phyloP scores from a whole-genome alignment of 2,113 vertebrate species.

The Mormyrus lacerda region DNA sequence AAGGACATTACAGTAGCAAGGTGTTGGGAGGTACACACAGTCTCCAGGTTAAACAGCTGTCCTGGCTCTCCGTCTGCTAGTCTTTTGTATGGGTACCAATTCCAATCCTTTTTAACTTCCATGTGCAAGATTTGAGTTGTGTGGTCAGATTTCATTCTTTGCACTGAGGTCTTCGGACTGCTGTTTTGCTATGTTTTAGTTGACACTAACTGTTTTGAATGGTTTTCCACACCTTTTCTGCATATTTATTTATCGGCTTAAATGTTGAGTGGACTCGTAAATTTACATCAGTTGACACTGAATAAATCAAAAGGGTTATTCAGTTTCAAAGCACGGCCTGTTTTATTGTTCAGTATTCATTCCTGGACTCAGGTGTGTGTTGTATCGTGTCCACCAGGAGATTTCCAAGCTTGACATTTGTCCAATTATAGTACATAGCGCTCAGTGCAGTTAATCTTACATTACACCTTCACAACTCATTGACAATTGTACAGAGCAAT shows the following conservation, averaged over 20 bases:
- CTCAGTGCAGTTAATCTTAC: not conserved
- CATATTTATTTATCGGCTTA: slow-evolving; percentile 64
- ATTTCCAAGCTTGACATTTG: not conserved
- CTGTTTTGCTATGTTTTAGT: slow-evolving; percentile 42
- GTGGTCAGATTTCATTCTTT: slow-evolving; percentile 20
- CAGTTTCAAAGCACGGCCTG: not conserved
- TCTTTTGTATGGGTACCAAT: not conserved
- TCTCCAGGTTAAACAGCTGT: not conserved
- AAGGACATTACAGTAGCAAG: not conserved
- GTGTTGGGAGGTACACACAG: not conserved
- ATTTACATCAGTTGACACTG: slow-evolving; percentile 26
- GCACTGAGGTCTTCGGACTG: slow-evolving; percentile 27
- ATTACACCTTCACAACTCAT: not conserved
- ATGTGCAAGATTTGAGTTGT: slow-evolving; percentile 6
- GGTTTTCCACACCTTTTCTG: slow-evolving; percentile 47
- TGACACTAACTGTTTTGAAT: slow-evolving; percentile 47
- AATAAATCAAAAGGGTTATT: slow-evolving; percentile 34
- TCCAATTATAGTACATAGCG: not conserved
- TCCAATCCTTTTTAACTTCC: slow-evolving; percentile 7
- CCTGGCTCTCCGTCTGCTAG: not conserved
- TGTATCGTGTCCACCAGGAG: not conserved
- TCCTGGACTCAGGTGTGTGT: not conserved
- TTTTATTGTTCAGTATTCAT: not conserved
- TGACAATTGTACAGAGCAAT: not conserved
- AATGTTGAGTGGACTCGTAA: slow-evolving; percentile 50